These are phyloP conservation scores for Harpegnathos saltator DNA, from an alignment of 1,140 invertebrate genomes.

Conservation along the genomic window DNA sequence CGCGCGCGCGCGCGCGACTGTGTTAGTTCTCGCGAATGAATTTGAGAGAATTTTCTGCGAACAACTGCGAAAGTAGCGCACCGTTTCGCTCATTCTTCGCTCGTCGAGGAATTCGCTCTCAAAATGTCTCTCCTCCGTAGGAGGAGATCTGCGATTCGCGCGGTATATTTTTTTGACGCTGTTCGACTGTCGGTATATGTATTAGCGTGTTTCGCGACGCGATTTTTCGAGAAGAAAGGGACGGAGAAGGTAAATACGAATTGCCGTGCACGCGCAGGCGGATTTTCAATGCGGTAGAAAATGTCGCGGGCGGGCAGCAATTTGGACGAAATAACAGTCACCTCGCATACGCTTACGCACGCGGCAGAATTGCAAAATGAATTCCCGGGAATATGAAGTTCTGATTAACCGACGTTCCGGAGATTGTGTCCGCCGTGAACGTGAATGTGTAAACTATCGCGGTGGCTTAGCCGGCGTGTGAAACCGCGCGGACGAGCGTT, in stretches of 20 bases:
- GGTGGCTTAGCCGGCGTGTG: slow-evolving; percentile 14
- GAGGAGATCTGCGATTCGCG: no score
- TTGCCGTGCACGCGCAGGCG: background rate
- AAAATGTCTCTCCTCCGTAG: no score
- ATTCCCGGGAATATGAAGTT: slow-evolving; percentile 54
- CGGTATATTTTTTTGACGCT: no score
- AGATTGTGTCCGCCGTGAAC: slow-evolving; percentile 16
- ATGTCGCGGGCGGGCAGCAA: slow-evolving; percentile 7
- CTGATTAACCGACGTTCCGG: slow-evolving; percentile 63
- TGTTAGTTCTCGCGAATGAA: background rate
- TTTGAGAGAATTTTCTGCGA: background rate
- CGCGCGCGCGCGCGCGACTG: no score
- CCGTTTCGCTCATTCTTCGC: no score
- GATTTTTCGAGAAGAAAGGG: no score
- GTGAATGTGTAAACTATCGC: slow-evolving; percentile 15
- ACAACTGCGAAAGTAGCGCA: background rate
- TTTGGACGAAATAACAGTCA: slow-evolving; percentile 53
- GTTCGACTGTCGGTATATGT: no score
- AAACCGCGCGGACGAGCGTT: slow-evolving; percentile 32
- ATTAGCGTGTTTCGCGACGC: no score
- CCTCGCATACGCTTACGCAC: slow-evolving; percentile 36
- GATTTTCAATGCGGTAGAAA: background rate
- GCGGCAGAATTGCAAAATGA: slow-evolving; percentile 61
- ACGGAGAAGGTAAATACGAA: background rate
- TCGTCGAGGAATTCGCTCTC: no score